Percentiles rank a stretch among this genome's conserved stretches.
Conservation (phyloP, 2,888 invertebrate genomes). For the Meteorus cinctellus region DNA sequence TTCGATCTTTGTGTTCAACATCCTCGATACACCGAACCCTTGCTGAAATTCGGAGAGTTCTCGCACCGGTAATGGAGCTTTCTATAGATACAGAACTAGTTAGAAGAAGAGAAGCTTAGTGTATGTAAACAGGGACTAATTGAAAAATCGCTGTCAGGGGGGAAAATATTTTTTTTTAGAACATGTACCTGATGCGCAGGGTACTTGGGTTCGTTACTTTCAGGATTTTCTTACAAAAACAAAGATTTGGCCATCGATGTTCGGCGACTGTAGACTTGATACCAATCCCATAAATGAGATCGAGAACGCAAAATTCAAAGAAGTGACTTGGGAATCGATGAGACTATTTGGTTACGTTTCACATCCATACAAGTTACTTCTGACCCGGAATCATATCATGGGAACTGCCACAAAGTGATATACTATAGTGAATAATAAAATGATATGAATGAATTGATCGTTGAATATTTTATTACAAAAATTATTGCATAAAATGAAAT, state of each 20-base stretch:
- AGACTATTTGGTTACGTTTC: slow-evolving; percentile 62
- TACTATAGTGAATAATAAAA: slow-evolving; percentile 1
- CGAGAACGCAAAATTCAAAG: slow-evolving; percentile 58
- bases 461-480: background rate
- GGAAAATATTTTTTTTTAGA: slow-evolving; percentile 68
- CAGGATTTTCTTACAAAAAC: slow-evolving; percentile 62
- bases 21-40: slow-evolving; percentile 60
- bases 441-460: background rate
- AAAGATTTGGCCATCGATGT: slow-evolving; percentile 66
- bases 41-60: slow-evolving; percentile 63
- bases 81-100: no score
- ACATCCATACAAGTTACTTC: slow-evolving; percentile 60
- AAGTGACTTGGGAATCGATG: slow-evolving; percentile 58
- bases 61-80: slow-evolving; percentile 61
- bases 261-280: slow-evolving; percentile 65
- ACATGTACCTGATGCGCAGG: slow-evolving; percentile 60
- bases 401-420: slow-evolving; percentile 63
- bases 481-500: background rate
- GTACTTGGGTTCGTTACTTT: slow-evolving; percentile 57
- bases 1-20: slow-evolving; percentile 65
- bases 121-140: background rate
- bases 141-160: slow-evolving; percentile 53
- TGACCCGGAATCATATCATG: slow-evolving; percentile 63
- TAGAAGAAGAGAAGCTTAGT: background rate
- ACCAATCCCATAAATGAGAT: slow-evolving; percentile 58